Conservation (phyloP, 2,888 invertebrate species). For the Ennomos fuscantarius region DNA sequence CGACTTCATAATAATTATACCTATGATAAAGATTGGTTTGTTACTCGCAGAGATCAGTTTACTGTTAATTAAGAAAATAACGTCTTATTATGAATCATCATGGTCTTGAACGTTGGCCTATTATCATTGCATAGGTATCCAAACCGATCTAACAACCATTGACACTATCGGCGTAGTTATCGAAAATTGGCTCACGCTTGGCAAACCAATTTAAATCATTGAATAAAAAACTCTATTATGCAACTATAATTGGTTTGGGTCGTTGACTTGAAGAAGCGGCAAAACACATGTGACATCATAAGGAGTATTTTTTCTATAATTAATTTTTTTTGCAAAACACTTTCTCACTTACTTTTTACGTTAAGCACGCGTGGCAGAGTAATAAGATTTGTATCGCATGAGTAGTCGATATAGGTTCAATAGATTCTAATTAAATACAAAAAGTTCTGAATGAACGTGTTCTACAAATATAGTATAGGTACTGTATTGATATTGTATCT, state of each 20-base stretch:
- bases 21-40: slow-evolving; percentile 3
- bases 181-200: slow-evolving; percentile 63
- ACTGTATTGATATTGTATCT: no score
- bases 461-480: slow-evolving; percentile 4
- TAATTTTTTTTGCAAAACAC: slow-evolving; percentile 63
- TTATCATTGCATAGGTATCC: slow-evolving; percentile 39
- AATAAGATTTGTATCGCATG: slow-evolving; percentile 62
- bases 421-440: slow-evolving; percentile 47
- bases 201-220: slow-evolving; percentile 67
- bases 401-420: slow-evolving; percentile 48
- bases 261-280: slow-evolving; percentile 66
- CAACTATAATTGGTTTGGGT: slow-evolving; percentile 77
- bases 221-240: slow-evolving; percentile 69
- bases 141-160: slow-evolving; percentile 47
- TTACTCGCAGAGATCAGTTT: slow-evolving; percentile 6
- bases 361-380: slow-evolving; percentile 50
- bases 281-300: slow-evolving; percentile 60
- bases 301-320: slow-evolving; percentile 40
- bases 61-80: slow-evolving; percentile 26
- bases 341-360: slow-evolving; percentile 62
- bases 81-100: slow-evolving; percentile 18
- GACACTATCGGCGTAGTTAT: slow-evolving; percentile 61
- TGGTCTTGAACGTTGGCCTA: slow-evolving; percentile 8
- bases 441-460: slow-evolving; percentile 38
- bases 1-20: no score